Conservation (phyloP, 2,888 invertebrate genomes). For the Dioctria linearis region DNA sequence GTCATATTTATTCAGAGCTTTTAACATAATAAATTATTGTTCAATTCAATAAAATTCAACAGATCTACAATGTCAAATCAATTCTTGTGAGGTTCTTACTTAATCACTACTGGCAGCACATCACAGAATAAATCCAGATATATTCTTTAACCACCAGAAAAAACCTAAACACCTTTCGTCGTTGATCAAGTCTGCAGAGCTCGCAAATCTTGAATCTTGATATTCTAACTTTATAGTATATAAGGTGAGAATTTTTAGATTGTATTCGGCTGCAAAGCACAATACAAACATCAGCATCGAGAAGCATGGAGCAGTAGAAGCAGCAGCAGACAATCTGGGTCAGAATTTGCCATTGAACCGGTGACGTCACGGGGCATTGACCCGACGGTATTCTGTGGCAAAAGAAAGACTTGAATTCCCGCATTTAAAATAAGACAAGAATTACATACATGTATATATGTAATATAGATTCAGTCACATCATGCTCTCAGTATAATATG, state of each 20-base stretch:
- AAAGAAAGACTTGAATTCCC: constrained; percentile 55
- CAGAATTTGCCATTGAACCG: constrained; percentile 72
- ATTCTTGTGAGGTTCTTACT: not conserved
- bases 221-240: constrained; percentile 33
- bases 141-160: constrained; percentile 13
- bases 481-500: constrained; percentile 33
- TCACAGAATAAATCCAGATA: not conserved
- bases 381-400: constrained; percentile 59
- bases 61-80: not conserved
- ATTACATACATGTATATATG: constrained; percentile 20
- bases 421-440: constrained; percentile 55
- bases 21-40: not conserved
- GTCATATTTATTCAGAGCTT: not conserved
- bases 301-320: too few relatives aligned
- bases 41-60: too few relatives aligned
- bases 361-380: constrained; percentile 71
- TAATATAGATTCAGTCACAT: constrained; percentile 37
- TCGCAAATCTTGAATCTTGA: constrained; percentile 19
- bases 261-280: constrained; percentile 55
- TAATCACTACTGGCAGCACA: constrained; percentile 32
- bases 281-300: too few relatives aligned
- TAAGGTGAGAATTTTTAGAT: constrained; percentile 22
- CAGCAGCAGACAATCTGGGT: constrained; percentile 71
- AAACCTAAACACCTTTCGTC: constrained; percentile 14
- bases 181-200: not conserved